Evolutionary conservation across 2,888 invertebrate species (phyloP), one percentile per base, ranked within the genome.

Genomic region (Drosophila borealis): DNA sequence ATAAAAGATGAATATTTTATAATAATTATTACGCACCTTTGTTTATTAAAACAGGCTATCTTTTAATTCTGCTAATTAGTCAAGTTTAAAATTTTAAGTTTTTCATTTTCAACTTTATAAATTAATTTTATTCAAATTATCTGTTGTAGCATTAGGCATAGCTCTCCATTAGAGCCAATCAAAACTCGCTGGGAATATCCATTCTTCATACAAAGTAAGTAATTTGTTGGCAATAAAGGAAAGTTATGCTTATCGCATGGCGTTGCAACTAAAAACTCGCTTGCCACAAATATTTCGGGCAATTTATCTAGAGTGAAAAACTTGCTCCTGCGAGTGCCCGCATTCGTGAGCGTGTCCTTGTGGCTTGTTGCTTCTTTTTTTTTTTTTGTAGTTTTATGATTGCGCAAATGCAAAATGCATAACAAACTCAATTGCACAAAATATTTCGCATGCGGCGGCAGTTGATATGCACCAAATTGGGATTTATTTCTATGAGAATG

Each of bases 391-490:
- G 65, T 45, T 78, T 75, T 78, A 67, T 84, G 82, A 84, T 84
- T 81, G 71, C 73, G 60, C 78, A 84, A 83, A 78, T 83, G 79
- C 82, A 74, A 81, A 83, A 88, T 73, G 83, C 85, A 83, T 83
- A 85, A 80, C 85, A 83, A 83, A 84, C 83, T 85, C 80, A 85
- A 83, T 79, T 81, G 83, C 73, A 86, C 62, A 68, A 68, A 74
- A 86, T 80, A 83, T 83, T 83, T 78, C 73, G 74, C 70, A 68
- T 76, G 68, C 65, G 44, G 59, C 64, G 56, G 67, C 76, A 77
- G 75, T 71, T 77, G 77, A 76, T 67, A 68, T 59, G 59, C 63
- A 46, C 56, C 75, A 85, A 83, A 83, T 83, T 88, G 82, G 83
- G 83, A 83, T 88, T 83, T 83, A 83, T 83, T 71, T 78, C 45